Evolutionary conservation across 2,888 invertebrate genomes (phyloP), one percentile per base, ranked within the genome.

Genomic region (Rutpela maculata): DNA sequence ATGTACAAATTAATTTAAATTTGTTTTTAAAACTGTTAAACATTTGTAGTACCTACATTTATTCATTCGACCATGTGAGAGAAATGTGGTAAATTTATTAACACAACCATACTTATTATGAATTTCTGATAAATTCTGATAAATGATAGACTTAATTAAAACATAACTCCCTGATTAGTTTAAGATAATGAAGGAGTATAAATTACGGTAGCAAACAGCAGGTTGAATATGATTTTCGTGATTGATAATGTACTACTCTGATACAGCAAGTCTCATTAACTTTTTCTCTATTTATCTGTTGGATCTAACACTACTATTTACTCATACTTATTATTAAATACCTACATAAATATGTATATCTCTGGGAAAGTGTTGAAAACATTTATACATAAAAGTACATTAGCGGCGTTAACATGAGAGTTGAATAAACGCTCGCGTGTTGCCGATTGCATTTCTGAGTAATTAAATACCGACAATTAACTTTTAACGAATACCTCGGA

Each of bases 391-490:
- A 62, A 57, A 73, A 59, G 17, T 57, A 15, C 19, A 57, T 57
- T 19, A 19, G 22, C 59, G 17, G 74, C 66, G 62, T 31, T 71
- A 71, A 68, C 59, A 68, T 43, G 63, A 77, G 59, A 77, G 59
- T 75, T 63, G 50, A 77, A 66, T 60, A 80, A 63, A 62, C 71
- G 71, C 19, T 80, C 74, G 79, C 79, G 79, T 80, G 79, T 71
- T 80, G n/a, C 35, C 31, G 17, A 12, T n/a, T 56, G 67, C 72
- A 74, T 77, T 80, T 80, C 77, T 67, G 59, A 68, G 62, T 80
- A 78, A 77, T 80, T 80, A 76, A 78, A 74, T 74, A 43, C 56
- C 63, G 57, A 74, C 76, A 78, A 80, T 79, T 75, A 77, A 26
- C 35, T 38, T 63, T 67, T 63, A 63, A 76, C 72, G 70, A 43